A percentile compares a stretch with the other conserved stretches of the same genome.
These are phyloP conservation scores for Imbricaverruca yamaguchii DNA, from an alignment of 2,888 invertebrate genomes.

Conservation along the genomic window DNA sequence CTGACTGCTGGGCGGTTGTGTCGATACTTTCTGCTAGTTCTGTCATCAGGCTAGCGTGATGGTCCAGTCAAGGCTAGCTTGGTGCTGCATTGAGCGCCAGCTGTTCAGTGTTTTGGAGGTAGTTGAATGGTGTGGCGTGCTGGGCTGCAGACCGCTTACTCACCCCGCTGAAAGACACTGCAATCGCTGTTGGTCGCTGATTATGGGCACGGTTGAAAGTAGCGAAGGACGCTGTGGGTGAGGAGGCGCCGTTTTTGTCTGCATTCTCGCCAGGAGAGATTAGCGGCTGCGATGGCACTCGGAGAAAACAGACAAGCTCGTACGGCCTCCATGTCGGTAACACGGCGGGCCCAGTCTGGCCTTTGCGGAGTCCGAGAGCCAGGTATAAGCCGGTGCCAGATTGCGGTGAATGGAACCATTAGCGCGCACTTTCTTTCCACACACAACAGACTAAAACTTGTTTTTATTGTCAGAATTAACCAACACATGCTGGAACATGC, in stretches of 20 bases:
- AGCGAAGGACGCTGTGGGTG: background rate
- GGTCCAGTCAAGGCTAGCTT: too few species aligned
- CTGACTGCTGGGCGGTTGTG: too few species aligned
- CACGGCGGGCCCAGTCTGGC: background rate
- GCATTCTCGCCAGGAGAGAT: background rate
- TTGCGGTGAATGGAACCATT: background rate
- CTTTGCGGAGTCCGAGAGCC: background rate
- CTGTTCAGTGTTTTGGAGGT: too few species aligned
- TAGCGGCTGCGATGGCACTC: background rate
- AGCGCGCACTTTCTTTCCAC: background rate
- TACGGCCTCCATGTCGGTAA: background rate
- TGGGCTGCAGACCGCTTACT: too few species aligned
- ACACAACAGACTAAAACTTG: background rate
- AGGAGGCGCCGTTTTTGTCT: background rate
- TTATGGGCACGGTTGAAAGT: too few species aligned
- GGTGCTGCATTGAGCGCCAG: too few species aligned
- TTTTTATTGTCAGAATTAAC: background rate
- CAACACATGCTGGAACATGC: background rate
- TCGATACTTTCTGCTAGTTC: too few species aligned
- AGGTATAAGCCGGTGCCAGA: background rate
- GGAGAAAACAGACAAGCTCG: background rate
- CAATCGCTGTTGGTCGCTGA: too few species aligned
- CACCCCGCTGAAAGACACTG: too few species aligned
- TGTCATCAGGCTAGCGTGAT: too few species aligned
- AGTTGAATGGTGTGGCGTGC: too few species aligned